A percentile compares a stretch with the other conserved stretches of the same genome.
phyloP scores from a whole-genome alignment of 1,140 invertebrate species.

The Macrobrachium rosenbergii region DNA sequence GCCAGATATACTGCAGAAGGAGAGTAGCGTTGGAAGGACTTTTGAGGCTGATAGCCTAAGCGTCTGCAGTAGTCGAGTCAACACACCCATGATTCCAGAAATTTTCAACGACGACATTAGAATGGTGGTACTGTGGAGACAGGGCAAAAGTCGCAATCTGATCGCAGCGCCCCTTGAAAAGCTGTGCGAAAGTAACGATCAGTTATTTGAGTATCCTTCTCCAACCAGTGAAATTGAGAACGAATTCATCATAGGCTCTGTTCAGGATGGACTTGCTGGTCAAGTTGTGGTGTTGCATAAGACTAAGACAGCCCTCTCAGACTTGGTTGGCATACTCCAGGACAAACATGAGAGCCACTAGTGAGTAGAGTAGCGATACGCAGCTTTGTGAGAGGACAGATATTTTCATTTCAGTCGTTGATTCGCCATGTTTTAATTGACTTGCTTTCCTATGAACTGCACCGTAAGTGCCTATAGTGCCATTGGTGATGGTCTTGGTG shows the following conservation, averaged over 20 bases:
- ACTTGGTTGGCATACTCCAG: slow-evolving; percentile 62
- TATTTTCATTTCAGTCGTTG: too few species aligned
- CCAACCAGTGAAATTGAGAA: slow-evolving; percentile 30
- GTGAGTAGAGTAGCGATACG: too few species aligned
- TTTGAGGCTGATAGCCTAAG: slow-evolving; percentile 21
- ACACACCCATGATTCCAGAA: slow-evolving; percentile 52
- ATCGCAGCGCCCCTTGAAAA: slow-evolving; percentile 45
- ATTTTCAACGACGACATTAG: slow-evolving; percentile 40
- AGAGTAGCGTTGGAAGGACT: slow-evolving; percentile 9
- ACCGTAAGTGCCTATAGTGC: too few species aligned
- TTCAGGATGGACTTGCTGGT: slow-evolving; percentile 59
- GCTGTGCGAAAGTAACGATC: slow-evolving; percentile 29
- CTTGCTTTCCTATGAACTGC: too few species aligned
- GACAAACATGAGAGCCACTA: slow-evolving; percentile 20
- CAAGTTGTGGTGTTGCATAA: slow-evolving; percentile 65
- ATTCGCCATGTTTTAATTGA: too few species aligned
- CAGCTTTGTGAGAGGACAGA: too few species aligned
- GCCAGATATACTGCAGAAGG: slow-evolving; percentile 1
- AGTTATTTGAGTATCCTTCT: slow-evolving; percentile 35
- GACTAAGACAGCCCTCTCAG: slow-evolving; percentile 56
- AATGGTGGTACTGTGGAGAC: slow-evolving; percentile 44
- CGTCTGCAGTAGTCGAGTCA: slow-evolving; percentile 42
- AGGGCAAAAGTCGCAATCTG: slow-evolving; percentile 56
- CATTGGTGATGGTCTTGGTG: too few species aligned
- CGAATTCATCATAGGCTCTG: slow-evolving; percentile 57